A percentile compares a stretch with the other conserved stretches of the same genome.
Conservation (phyloP, 2,113 vertebrate species). For the Myodes glareolus region DNA sequence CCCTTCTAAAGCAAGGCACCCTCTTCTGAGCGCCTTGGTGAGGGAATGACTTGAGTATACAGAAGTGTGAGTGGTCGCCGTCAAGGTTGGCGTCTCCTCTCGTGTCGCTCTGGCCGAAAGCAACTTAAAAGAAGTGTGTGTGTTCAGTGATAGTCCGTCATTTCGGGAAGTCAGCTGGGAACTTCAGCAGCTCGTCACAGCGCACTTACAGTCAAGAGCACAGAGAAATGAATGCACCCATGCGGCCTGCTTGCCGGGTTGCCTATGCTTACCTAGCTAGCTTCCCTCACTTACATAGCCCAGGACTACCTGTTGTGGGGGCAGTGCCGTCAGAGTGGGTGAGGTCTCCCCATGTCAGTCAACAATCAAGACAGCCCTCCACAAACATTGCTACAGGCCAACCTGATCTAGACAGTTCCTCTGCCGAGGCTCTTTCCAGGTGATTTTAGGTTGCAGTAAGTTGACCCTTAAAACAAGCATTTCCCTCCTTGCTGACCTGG, state of each 20-base stretch:
- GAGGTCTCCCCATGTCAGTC: neutral
- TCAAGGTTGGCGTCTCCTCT: neutral
- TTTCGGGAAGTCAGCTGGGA: neutral
- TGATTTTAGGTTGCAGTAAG: too few species aligned
- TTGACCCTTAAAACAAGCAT: neutral
- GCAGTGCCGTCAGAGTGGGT: neutral
- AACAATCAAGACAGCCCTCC: neutral
- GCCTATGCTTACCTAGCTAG: neutral
- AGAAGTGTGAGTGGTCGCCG: too few species aligned
- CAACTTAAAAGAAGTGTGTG: neutral
- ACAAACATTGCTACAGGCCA: neutral
- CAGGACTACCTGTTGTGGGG: neutral
- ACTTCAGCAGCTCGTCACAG: neutral
- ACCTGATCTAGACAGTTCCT: neutral
- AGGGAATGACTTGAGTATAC: too few species aligned
- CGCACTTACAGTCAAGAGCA: neutral
- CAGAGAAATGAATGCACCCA: neutral
- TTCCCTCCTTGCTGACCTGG: neutral
- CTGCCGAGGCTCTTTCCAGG: neutral
- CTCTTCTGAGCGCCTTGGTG: rapidly evolving
- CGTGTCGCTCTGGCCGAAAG: neutral
- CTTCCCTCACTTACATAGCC: neutral
- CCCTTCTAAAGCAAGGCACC: neutral
- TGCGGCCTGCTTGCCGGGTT: neutral
- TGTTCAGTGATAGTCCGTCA: neutral